Base-by-base conservation (phyloP, 2,797 vertebrate genomes). In the Lepilemur septentrionalis region DNA sequence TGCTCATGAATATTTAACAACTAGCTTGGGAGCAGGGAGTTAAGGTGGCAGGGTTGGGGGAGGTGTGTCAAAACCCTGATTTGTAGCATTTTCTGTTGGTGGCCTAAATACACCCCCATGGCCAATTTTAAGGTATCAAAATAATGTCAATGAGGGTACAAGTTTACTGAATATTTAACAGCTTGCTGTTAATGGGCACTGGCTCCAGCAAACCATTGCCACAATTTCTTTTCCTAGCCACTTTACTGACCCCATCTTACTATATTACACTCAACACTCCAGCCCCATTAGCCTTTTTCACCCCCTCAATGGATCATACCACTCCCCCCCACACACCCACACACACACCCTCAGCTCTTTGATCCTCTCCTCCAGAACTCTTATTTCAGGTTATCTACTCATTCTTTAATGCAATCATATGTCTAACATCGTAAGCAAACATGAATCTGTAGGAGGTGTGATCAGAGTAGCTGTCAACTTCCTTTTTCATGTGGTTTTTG, bases 121-220 rank as follows among this genome's bases (percentile, higher is more conserved):
- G 20, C 22, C 22, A 83, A 73, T 59, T 81, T 86, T 3, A 69
- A 76, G 5, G 9, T 73, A 86, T 15, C 18, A 69, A 92, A 95
- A 67, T 41, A 55, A 59, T 70, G 63, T 57, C 46, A 35, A 5
- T 48, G 20, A 91, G 28, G 20, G 43, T 48, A 81, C 1, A 35
- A 89, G 65, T 70, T 38, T 95, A 46, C 69, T 78, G 22, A 78
- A 46, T 65, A 69, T 48, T 78, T 79, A 92, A n/a, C 50, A 88
- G 2, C 57, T 82, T 70, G 41, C 43, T 82, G 63, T 79, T 41
- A 9, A 18, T 9, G 22, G 41, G 12, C 57, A 32, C 9, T 1
- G 25, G 32, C 7, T 46, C 17, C 63, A 52, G 41, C 30, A 94
- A 2, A 69, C 4, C 41, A 50, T 23, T 43, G 4, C 1, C 9